Conservation (phyloP, 2,113 vertebrate species). For the Monopterus albus region DNA sequence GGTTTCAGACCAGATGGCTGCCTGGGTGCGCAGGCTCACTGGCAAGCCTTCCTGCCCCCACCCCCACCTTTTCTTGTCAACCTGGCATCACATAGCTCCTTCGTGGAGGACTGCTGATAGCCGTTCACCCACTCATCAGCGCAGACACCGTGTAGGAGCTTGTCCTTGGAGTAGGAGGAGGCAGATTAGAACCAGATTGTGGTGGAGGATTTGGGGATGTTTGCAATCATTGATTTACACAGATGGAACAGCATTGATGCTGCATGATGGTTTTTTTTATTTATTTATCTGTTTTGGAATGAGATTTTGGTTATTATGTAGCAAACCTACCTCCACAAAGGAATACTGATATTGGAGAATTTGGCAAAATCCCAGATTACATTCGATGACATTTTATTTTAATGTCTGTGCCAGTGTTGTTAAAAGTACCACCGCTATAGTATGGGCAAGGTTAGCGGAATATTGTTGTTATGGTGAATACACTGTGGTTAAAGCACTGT, state of each 20-base stretch:
- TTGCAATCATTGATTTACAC: slow-evolving; percentile 34
- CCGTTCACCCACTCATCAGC: slow-evolving; percentile 57
- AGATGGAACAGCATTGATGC: slow-evolving; percentile 17
- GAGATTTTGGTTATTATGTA: not conserved
- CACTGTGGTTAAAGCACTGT: no score
- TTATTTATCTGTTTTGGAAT: not conserved
- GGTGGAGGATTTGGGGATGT: slow-evolving; percentile 53
- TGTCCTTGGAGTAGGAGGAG: slow-evolving; percentile 47
- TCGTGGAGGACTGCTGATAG: slow-evolving; percentile 60
- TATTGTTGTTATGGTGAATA: no score
- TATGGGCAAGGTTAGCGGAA: no score
- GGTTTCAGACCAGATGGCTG: slow-evolving; percentile 72
- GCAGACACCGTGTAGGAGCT: slow-evolving; percentile 50
- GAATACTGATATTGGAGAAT: not conserved
- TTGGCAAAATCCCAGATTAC: not conserved
- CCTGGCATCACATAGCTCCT: slow-evolving; percentile 60
- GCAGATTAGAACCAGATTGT: slow-evolving; percentile 61
- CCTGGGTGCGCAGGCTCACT: slow-evolving; percentile 57
- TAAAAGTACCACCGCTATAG: no score
- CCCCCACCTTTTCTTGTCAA: slow-evolving; percentile 46
- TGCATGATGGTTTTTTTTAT: not conserved
- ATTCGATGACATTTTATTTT: no score
- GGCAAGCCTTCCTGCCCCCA: slow-evolving; percentile 48
- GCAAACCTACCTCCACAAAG: not conserved
- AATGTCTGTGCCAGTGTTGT: no score